Evolutionary conservation across 1,140 invertebrate genomes (phyloP).

Genomic region (Paramacrobiotus metropolitanus): DNA sequence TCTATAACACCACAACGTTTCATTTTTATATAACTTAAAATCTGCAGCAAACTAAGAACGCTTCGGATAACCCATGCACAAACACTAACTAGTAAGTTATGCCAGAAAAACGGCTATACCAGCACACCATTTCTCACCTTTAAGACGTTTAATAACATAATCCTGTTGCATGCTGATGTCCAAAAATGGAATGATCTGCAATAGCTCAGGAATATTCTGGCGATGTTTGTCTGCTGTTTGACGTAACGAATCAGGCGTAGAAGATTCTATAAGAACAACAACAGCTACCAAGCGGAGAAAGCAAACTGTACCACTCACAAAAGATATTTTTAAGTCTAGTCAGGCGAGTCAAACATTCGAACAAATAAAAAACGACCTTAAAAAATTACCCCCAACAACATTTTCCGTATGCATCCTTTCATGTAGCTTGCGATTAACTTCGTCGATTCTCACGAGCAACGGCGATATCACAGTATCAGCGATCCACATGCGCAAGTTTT

Average conservation of each 20-base stretch:
- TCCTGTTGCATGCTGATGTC: slow-evolving; percentile 1
- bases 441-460: background rate
- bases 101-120: background rate
- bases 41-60: too few species aligned
- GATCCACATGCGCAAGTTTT: background rate
- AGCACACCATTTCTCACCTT: background rate
- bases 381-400: background rate
- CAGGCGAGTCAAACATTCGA: too few species aligned
- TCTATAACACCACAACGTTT: background rate
- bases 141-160: background rate
- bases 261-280: background rate
- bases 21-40: background rate
- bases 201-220: background rate
- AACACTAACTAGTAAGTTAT: background rate
- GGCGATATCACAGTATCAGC: background rate
- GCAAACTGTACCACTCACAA: too few species aligned
- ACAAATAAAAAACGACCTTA: too few species aligned
- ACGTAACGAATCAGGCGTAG: background rate
- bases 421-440: background rate
- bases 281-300: background rate
- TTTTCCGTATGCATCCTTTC: background rate
- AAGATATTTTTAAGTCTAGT: too few species aligned
- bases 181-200: background rate
- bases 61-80: too few species aligned
- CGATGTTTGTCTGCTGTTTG: background rate